Percentiles rank a stretch among this genome's conserved stretches.
phyloP scores from a whole-genome alignment of 2,888 invertebrate species.

The Pimpla rufipes region DNA sequence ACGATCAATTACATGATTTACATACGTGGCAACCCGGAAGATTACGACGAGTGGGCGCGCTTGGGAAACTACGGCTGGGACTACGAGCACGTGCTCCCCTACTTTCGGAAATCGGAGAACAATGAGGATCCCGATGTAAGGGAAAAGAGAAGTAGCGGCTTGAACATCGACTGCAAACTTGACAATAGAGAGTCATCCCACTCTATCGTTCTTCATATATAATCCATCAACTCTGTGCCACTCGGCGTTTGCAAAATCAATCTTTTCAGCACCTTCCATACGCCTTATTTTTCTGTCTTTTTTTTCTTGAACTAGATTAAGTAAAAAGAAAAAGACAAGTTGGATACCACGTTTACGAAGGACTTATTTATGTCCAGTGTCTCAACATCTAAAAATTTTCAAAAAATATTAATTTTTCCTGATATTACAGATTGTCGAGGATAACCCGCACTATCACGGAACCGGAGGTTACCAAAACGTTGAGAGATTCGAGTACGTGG shows the following conservation, averaged over 20 bases:
- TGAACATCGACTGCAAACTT: constrained; percentile 14
- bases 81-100: constrained; percentile 86
- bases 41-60: constrained; percentile 87
- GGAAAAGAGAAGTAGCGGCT: neutral
- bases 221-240: constrained; percentile 7
- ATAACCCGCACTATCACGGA: constrained; percentile 87
- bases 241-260: too few species aligned
- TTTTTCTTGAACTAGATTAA: too few species aligned
- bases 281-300: too few species aligned
- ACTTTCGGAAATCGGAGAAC: constrained; percentile 87
- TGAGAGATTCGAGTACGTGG: constrained; percentile 88
- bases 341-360: too few species aligned
- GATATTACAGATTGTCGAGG: constrained; percentile 75
- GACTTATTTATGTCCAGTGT: too few species aligned
- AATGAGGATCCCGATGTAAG: constrained; percentile 78
- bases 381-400: too few species aligned
- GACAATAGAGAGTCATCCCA: constrained; percentile 15
- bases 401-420: too few species aligned
- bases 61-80: constrained; percentile 87
- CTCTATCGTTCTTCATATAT: constrained; percentile 4
- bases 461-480: constrained; percentile 89
- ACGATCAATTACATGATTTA: constrained; percentile 89
- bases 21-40: constrained; percentile 87
- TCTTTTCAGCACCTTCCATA: too few species aligned
- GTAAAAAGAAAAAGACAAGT: too few species aligned